These are phyloP conservation scores for Diceros bicornis DNA, from an alignment of 2,797 vertebrate species.

Conservation along the genomic window DNA sequence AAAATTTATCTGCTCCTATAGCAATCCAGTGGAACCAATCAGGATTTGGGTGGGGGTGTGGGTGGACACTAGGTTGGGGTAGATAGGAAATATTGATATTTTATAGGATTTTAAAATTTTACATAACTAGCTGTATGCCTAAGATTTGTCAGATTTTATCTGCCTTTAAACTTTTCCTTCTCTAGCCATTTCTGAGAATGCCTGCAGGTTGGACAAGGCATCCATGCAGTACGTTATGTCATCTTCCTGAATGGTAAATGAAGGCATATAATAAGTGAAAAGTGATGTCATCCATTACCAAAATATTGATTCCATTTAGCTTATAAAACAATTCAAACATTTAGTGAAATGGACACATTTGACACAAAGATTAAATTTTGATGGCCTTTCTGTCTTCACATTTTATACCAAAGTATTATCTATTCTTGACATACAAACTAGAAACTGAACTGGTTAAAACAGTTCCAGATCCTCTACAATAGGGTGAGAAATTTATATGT, in stretches of 20 bases:
- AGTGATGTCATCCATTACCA: background rate
- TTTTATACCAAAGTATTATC: background rate
- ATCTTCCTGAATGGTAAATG: background rate
- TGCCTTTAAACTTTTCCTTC: slow-evolving; percentile 20
- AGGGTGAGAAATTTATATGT: background rate
- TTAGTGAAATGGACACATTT: background rate
- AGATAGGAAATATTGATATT: background rate
- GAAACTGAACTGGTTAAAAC: background rate
- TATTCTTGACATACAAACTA: background rate
- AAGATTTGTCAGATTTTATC: background rate
- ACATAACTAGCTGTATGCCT: background rate
- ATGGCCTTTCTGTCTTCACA: background rate
- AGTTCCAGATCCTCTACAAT: background rate
- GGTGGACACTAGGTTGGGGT: background rate
- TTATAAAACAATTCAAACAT: background rate
- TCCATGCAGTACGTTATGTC: background rate
- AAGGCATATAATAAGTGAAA: background rate
- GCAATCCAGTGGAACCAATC: background rate
- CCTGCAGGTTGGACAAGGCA: background rate
- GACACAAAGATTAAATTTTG: background rate
- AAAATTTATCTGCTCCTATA: background rate
- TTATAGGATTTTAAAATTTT: slow-evolving; percentile 23
- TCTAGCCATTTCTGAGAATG: background rate
- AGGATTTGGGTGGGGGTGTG: background rate
- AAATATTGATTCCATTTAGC: slow-evolving; percentile 19